phyloP scores from a whole-genome alignment of 2,888 invertebrate species.

The Nomada goodeniana region DNA sequence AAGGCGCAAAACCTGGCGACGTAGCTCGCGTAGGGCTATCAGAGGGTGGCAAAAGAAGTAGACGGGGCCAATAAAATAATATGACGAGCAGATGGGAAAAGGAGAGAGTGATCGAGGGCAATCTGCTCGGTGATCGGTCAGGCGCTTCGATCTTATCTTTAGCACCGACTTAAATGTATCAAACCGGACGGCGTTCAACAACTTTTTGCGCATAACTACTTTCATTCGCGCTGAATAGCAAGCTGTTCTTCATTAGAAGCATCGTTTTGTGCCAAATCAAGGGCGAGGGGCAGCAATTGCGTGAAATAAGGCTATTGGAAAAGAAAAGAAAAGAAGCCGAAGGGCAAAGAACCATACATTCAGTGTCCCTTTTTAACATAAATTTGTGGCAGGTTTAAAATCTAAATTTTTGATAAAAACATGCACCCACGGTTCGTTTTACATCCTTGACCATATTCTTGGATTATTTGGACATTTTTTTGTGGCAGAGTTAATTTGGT shows the following conservation, averaged over 20 bases:
- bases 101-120: slow-evolving; percentile 26
- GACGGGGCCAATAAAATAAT: slow-evolving; percentile 38
- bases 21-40: not conserved
- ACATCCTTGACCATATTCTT: not conserved
- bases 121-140: slow-evolving; percentile 49
- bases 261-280: slow-evolving; percentile 32
- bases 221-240: slow-evolving; percentile 26
- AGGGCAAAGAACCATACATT: not conserved
- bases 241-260: slow-evolving; percentile 22
- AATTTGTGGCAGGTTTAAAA: no score
- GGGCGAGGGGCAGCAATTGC: slow-evolving; percentile 26
- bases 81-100: not conserved
- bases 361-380: slow-evolving; percentile 2
- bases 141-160: slow-evolving; percentile 51
- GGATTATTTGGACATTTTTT: not conserved
- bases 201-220: slow-evolving; percentile 39
- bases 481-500: not conserved
- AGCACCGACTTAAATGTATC: slow-evolving; percentile 51
- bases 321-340: not conserved
- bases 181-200: slow-evolving; percentile 29
- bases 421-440: slow-evolving; percentile 6
- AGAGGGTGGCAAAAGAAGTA: slow-evolving; percentile 33
- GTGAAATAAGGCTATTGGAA: not conserved
- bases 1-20: not conserved
- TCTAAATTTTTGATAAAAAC: no score